Evolutionary conservation across 2,888 invertebrate species (phyloP), one percentile per base, ranked within the genome.

Genomic region (Plebejus melissa): DNA sequence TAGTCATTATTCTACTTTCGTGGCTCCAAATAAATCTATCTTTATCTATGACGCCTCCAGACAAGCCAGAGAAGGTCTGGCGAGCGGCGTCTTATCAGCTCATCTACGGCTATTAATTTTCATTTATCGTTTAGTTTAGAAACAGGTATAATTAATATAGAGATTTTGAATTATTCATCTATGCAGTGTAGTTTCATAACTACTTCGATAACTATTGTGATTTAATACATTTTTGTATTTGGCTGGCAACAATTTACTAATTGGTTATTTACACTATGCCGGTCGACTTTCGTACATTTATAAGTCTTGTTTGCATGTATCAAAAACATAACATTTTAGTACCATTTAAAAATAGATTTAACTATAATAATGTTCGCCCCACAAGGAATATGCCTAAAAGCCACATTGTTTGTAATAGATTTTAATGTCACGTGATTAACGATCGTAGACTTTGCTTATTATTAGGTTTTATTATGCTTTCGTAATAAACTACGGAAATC

Each of bases 401-500:
- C 75, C 75, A 60, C 72, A 72, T 57, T 54, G 75, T 75, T 75
- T 75, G 71, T 75, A 71, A 71, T 60, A 50, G 16, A 71, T 71
- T 70, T 74, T 69, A 32, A 74, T 75, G 75, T 69, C 69, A 60
- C 75, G 46, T 50, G 6, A 50, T 72, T 72, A 54, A 72, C 32
- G 54, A 54, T 16, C 50, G 54, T 16, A 28, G 9, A 13, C 13
- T 4, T 71, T 71, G 36, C 9, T 71, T 71, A 65, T 50, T 50
- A 32, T 28, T 70, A 41, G 41, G 22, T 41, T 50, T 50, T 79
- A 74, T 79, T 58, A 74, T 60, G 69, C 72, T 77, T 77, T 74
- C 57, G 76, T 70, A 77, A 70, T 76, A 76, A 78, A 77, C 32
- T 72, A 71, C 46, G 72, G 72, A 60, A 72, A 72, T 72, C 50